Conservation (phyloP, 2,113 vertebrate species). For the Pangasianodon hypophthalmus region DNA sequence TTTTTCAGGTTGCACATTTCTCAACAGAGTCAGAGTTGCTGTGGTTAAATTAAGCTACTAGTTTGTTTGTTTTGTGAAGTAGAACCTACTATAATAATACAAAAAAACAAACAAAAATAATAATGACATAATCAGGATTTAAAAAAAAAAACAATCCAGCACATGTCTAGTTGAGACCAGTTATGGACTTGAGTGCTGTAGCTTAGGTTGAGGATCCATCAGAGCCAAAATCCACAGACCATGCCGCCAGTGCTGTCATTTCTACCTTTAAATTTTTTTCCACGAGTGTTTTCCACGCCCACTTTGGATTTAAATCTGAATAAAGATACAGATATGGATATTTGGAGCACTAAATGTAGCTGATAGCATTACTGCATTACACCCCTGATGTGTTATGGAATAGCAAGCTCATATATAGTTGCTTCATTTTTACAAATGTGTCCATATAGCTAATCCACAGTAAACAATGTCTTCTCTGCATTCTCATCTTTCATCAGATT, state of each 20-base stretch:
- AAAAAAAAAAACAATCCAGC: not conserved
- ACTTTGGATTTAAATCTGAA: not conserved
- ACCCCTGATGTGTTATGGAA: too few relatives aligned
- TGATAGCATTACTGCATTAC: too few relatives aligned
- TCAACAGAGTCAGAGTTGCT: not conserved
- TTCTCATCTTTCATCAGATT: not conserved
- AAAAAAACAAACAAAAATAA: not conserved
- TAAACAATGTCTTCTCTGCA: not conserved
- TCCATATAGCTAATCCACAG: not conserved
- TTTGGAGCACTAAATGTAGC: not conserved
- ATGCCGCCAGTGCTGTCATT: not conserved
- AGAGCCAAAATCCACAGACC: not conserved
- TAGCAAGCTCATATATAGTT: too few relatives aligned
- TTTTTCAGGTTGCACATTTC: not conserved
- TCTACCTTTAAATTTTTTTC: not conserved
- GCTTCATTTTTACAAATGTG: not conserved
- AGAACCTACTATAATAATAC: not conserved
- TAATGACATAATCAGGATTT: not conserved
- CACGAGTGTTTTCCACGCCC: not conserved
- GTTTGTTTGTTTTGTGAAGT: not conserved
- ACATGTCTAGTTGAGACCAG: not conserved
- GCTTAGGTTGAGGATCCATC: not conserved
- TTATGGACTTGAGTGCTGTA: not conserved
- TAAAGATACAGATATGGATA: not conserved
- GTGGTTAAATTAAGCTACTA: not conserved